Evolutionary conservation across 2,888 invertebrate species (phyloP).

Genomic region (Onthophagus sagittarius): DNA sequence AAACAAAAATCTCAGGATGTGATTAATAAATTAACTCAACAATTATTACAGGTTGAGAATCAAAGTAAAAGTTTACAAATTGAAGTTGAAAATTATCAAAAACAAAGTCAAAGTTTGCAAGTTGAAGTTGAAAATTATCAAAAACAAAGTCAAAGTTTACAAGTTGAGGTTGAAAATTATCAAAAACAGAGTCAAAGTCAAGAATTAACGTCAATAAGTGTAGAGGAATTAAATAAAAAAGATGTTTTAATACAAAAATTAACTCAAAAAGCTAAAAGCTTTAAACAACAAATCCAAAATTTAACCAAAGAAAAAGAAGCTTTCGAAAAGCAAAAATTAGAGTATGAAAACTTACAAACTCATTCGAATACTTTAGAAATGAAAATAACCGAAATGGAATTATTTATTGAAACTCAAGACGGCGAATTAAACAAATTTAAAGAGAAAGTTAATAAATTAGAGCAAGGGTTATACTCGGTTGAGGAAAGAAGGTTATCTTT

Average conservation of each 20-base stretch:
- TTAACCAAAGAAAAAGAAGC: conserved; percentile 45
- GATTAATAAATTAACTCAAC: conserved; percentile 1
- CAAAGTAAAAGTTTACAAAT: not conserved
- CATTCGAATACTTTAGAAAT: conserved; percentile 54
- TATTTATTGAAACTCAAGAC: conserved; percentile 70
- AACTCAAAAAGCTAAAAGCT: conserved; percentile 2
- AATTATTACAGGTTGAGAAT: not conserved
- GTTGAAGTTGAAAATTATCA: conserved; percentile 15
- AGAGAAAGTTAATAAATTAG: conserved; percentile 60
- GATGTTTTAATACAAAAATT: conserved; percentile 5
- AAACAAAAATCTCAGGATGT: no score
- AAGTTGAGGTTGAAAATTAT: not conserved
- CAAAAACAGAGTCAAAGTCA: conserved; percentile 28
- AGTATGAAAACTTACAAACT: conserved; percentile 45
- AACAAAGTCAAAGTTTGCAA: not conserved
- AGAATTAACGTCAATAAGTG: not conserved
- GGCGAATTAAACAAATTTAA: conserved; percentile 62
- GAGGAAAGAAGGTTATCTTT: conserved; percentile 59
- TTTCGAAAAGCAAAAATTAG: conserved; percentile 40
- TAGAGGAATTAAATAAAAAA: not conserved
- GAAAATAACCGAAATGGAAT: conserved; percentile 70
- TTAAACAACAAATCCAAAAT: conserved; percentile 38
- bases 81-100: not conserved
- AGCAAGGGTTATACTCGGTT: conserved; percentile 61
- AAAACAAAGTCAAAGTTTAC: conserved; percentile 34